Evolutionary conservation across 2,113 vertebrate genomes (phyloP), one percentile per base, ranked within the genome.

Genomic region (Ia io): DNA sequence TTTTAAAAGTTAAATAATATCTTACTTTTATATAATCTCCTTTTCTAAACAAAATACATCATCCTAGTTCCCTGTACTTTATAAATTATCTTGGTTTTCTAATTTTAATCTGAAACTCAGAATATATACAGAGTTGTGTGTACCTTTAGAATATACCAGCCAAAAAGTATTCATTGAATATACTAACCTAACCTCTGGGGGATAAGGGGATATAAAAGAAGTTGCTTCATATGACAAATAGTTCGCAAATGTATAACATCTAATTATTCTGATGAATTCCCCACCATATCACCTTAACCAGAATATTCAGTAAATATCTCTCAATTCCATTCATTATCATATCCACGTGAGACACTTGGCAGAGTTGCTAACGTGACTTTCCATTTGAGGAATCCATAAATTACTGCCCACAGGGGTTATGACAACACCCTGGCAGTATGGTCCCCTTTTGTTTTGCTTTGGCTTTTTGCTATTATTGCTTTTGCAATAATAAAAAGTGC

Each of bases 41-140:
- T 88, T 86, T 84, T 89, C 56, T 74, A 93, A 96, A 77, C 44
- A 96, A 91, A 89, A 80, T 84, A 2, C 89, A 87, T 77, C 89
- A 67, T 79, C 70, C 10, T 88, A 16, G 23, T 90, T 95, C 37
- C 25, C 80, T 77, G 28, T 53, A 84, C 32, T 96, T 91, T 70
- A 51, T 88, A 93, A n/a, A 1, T 70, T 91, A 93, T 61, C 85
- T 94, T 92, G n/a, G 14, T 94, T 96, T 94, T 94, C 49, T 53
- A 42, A 73, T 84, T 88, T 96, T 74, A 91, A 71, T 71, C 76
- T 91, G 79, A 93, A 95, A 82, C 63, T 92, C n/a, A 96, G 44
- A 87, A 84, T 92, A 51, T 69, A 28, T 83, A 51, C 9, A 83
- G n/a, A 89, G 32, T 77, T 79, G 61, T 87, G 8, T 93, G 20